Evolutionary conservation across 2,888 invertebrate genomes (phyloP), one percentile per base, ranked within the genome.

Genomic region (Drosophila colorata): DNA sequence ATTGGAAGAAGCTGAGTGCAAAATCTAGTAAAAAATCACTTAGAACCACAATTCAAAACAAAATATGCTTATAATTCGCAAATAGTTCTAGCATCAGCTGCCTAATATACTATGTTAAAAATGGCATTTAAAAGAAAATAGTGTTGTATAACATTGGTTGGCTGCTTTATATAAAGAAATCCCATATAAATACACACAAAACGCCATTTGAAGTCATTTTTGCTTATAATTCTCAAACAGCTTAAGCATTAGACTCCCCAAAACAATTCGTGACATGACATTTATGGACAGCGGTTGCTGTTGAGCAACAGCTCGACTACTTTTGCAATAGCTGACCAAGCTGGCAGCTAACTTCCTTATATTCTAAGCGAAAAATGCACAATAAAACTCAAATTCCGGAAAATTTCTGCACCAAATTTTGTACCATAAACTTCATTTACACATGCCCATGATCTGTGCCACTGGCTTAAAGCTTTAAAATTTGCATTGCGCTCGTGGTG

Each of bases 401-500:
- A 20, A 53, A 23, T 52, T 40, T 41, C 38, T 16, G 28, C 18
- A 31, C 6, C n/a, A 41, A 31, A 41, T 41, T 33, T 46, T 28
- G 16, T 40, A 4, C 4, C 2, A 51, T 38, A 9, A 53, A 58
- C 59, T 59, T 63, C 37, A 49, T 48, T 53, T 48, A 46, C 20
- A 47, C 33, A 33, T 68, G 40, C 20, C 35, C n/a, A 63, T 67
- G 40, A 44, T 35, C 49, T 46, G 20, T 52, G 41, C 11, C 13
- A 33, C 14, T 38, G 48, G 41, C 16, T 37, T 25, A n/a, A 23
- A 40, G 38, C 48, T 48, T 68, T 52, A 60, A 28, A 33, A 37
- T 53, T 48, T 51, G 44, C 33, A 40, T 51, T 56, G 44, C 33
- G 25, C 52, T 46, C 25, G 20, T 33, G 18, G 16, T 33, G 23